phyloP scores from a whole-genome alignment of 2,113 vertebrate genomes.

The Muscicapa adusta region DNA sequence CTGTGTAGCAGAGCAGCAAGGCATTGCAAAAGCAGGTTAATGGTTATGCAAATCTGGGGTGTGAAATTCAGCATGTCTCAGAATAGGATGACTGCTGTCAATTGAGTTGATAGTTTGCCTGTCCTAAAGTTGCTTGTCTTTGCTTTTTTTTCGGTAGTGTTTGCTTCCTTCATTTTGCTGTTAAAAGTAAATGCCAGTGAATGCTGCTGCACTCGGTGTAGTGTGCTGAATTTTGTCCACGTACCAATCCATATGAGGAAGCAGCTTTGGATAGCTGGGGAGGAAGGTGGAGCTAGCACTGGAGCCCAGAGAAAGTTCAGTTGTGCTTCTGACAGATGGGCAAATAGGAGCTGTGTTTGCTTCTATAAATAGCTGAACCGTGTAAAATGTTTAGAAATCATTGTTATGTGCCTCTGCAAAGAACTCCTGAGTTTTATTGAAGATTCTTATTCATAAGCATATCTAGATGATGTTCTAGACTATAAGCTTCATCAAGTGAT shows the following conservation, averaged over 20 bases:
- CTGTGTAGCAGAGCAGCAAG: background rate
- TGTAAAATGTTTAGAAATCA: background rate
- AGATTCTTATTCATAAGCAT: background rate
- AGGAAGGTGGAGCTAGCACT: background rate
- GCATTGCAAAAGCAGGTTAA: background rate
- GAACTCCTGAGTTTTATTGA: background rate
- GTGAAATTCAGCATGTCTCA: background rate
- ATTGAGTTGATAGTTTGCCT: background rate
- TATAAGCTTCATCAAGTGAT: background rate
- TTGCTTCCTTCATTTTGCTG: background rate
- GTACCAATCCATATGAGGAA: background rate
- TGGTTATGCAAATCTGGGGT: background rate
- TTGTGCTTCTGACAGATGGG: background rate
- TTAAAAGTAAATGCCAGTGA: background rate
- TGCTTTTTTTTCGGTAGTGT: accelerated
- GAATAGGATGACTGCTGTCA: background rate
- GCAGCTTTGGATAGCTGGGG: background rate
- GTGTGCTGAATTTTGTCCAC: background rate
- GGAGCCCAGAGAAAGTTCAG: background rate
- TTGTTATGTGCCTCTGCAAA: background rate
- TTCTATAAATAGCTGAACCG: background rate
- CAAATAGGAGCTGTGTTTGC: background rate
- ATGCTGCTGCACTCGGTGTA: background rate
- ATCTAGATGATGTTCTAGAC: background rate
- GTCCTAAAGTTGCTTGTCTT: background rate